Evolutionary conservation across 2,113 vertebrate genomes (phyloP), one percentile per base, ranked within the genome.

Genomic region (Beaufortia kweichowensis): DNA sequence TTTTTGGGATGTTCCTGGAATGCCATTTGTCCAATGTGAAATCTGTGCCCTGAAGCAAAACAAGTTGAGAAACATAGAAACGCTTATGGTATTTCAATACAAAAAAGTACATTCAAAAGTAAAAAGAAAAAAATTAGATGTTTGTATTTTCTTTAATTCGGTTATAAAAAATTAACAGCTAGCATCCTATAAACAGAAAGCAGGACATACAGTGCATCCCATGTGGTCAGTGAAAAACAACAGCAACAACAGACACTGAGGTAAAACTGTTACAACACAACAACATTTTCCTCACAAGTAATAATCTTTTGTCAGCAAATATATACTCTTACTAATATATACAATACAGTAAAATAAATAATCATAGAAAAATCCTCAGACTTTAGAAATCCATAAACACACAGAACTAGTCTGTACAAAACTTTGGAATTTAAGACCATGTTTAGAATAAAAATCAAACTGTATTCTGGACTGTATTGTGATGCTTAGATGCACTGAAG

Each of bases 341-440:
- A 95, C 94, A 95, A 89, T 90, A 90, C 88, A 84, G 89, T 90
- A 86, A 94, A 95, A 96, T 96, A 96, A 96, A 96, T 96, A 95
- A 93, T 94, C 90, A 94, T 93, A 91, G 91, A 53, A 95, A 94
- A 89, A 91, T 90, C 88, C 91, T 91, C 86, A 55, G 87, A 88
- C 90, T 91, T 92, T 92, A 94, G 88, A 90, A 91, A 87, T 88
- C 79, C 84, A 89, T 85, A 90, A 91, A 86, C 79, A 84, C 79
- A 84, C 85, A 79, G 84, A 84, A 86, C 91, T 93, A 92, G 78
- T 93, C 92, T 93, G 87, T 93, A 95, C 93, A 94, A 90, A 94
- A 90, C 94, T 95, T 95, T 94, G 94, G 94, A 94, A 93, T 92
- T 89, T 87, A 89, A 89, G 84, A 88, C 83, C 72, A 83, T 86